These are phyloP conservation scores for Brachirus orientalis DNA, from an alignment of 2,113 vertebrate genomes.

Conservation along the genomic window DNA sequence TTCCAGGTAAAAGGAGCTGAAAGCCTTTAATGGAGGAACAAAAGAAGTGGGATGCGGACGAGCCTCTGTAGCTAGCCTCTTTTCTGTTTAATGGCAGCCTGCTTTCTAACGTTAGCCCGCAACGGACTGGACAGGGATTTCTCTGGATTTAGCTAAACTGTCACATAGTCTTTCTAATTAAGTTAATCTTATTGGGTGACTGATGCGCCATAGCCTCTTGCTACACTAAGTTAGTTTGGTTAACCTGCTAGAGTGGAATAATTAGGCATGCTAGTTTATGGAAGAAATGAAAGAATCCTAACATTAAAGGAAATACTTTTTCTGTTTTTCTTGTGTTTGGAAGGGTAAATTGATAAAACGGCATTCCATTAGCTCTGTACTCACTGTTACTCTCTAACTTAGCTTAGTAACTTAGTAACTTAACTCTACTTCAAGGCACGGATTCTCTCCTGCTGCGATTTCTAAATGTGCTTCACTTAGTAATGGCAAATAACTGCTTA, in stretches of 20 bases:
- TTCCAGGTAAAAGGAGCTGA: constrained; percentile 86
- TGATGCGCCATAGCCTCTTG: constrained; percentile 36
- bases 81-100: constrained; percentile 13
- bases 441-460: neutral
- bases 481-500: neutral
- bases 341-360: constrained; percentile 1
- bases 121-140: constrained; percentile 28
- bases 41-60: constrained; percentile 79
- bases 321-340: neutral
- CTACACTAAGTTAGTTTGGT: constrained; percentile 37
- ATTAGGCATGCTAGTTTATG: neutral
- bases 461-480: neutral
- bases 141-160: constrained; percentile 66
- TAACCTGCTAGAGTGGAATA: constrained; percentile 15
- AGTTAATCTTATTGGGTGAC: constrained; percentile 66
- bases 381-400: constrained; percentile 41
- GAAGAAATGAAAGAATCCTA: neutral
- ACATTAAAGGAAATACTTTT: neutral
- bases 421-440: constrained; percentile 15
- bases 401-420: too few species aligned
- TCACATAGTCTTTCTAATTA: constrained; percentile 66
- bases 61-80: constrained; percentile 45
- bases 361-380: neutral
- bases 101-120: constrained; percentile 13
- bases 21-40: constrained; percentile 70